Base-by-base conservation (phyloP, 2,797 vertebrate genomes). In the Nothura maculosa region DNA sequence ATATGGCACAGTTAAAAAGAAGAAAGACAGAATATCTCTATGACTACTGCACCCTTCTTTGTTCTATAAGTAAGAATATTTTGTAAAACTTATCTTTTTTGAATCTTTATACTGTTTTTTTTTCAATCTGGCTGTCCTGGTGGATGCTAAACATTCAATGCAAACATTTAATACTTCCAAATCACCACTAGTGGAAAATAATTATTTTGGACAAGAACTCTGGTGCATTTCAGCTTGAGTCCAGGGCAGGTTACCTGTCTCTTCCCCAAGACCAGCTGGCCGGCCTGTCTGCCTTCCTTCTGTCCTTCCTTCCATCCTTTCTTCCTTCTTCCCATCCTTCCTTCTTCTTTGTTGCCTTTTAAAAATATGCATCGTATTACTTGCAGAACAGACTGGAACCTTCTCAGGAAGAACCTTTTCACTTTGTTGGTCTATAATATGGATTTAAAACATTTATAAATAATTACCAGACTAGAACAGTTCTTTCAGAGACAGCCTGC, bases 361-460 rank as follows among this genome's bases (percentile, higher is more conserved):
- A 70, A 76, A 34, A 43, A 47, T 45, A 27, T 38, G 9, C 10
- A 43, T 89, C 66, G 73, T 58, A 63, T 7, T 24, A 75, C 89
- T 58, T 87, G 28, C 43, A 77, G 48, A 89, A 28, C 40, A 62
- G 62, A 30, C 58, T 81, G 55, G 55, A 83, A 64, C n/a, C 36
- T 21, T 27, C 79, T 19, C 66, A 88, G 68, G 20, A 85, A 85
- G 72, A 87, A n/a, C 38, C 21, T 68, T 64, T 70, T 27, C 30
- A 66, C 25, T 81, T 89, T 75, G 32, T 32, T 45, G 60, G 64
- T 70, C 14, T 21, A 42, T 64, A 77, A n/a, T 50, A 64, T 7
- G 25, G 47, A 82, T 89, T 93, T 52, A 90, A 93, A 89, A 72
- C 61, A 57, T 72, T 93, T 96, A 47, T 89, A 81, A 87, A 74